A percentile compares a stretch with the other conserved stretches of the same genome.
phyloP scores from a whole-genome alignment of 2,888 invertebrate genomes.

The Lysandra coridon region DNA sequence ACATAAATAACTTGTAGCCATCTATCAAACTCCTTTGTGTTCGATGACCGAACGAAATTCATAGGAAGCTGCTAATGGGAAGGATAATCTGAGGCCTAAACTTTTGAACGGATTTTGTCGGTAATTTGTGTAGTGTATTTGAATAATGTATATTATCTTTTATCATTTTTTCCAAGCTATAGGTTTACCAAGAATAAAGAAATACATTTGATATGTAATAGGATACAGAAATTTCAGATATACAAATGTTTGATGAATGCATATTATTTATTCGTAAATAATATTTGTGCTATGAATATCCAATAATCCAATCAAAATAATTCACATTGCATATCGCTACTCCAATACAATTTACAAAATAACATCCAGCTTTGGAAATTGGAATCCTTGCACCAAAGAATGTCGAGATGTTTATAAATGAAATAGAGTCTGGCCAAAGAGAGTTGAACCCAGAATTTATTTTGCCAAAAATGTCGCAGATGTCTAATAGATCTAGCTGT shows the following conservation, averaged over 20 bases:
- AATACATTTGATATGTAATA: too few relatives aligned
- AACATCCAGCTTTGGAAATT: neutral
- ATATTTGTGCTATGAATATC: neutral
- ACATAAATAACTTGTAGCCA: neutral
- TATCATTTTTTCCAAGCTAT: neutral
- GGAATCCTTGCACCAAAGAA: neutral
- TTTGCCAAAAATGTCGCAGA: too few relatives aligned
- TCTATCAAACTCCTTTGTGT: constrained; percentile 20
- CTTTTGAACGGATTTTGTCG: neutral
- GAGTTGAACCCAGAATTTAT: too few relatives aligned
- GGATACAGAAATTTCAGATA: too few relatives aligned
- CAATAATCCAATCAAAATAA: neutral
- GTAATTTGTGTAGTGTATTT: neutral
- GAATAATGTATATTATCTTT: neutral
- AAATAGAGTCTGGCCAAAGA: too few relatives aligned
- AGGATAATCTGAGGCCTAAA: neutral
- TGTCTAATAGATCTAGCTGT: too few relatives aligned
- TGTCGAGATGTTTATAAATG: too few relatives aligned
- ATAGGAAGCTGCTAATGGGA: neutral
- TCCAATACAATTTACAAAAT: neutral
- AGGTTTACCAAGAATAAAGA: too few relatives aligned
- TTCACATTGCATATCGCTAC: neutral
- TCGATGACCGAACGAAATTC: constrained; percentile 8
- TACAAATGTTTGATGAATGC: neutral
- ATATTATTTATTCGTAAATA: neutral